Percentiles rank a stretch among this genome's conserved stretches.
Conservation (phyloP, 1,140 invertebrate species). For the Nylanderia fulva region DNA sequence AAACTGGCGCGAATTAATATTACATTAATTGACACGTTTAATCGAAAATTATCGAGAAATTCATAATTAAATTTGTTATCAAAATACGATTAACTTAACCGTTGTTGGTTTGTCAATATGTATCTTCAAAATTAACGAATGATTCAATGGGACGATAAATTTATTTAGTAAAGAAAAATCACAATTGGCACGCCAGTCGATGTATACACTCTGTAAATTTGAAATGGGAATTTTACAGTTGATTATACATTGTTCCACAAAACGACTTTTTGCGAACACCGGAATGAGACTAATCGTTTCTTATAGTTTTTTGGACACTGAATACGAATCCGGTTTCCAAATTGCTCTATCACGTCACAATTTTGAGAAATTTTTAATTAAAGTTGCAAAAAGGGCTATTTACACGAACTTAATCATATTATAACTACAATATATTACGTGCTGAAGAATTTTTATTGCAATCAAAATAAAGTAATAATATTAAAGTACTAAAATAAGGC, state of each 20-base stretch:
- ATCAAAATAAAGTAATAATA: too few species aligned
- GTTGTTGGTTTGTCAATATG: constrained; percentile 24
- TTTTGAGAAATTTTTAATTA: too few species aligned
- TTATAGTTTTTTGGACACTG: too few species aligned
- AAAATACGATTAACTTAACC: constrained; percentile 37
- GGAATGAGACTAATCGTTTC: too few species aligned
- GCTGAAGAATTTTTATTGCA: too few species aligned
- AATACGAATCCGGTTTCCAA: too few species aligned
- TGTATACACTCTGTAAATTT: background rate
- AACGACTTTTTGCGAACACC: too few species aligned
- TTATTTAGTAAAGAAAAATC: background rate
- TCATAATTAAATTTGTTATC: constrained; percentile 52
- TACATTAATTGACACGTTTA: constrained; percentile 58
- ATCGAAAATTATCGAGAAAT: constrained; percentile 62
- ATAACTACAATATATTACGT: too few species aligned
- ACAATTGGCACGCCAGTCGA: background rate
- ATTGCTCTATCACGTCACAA: too few species aligned
- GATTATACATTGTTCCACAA: background rate
- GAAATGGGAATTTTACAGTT: background rate
- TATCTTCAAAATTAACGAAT: constrained; percentile 20
- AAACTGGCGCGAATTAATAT: constrained; percentile 43
- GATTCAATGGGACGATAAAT: constrained; percentile 13
- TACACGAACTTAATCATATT: too few species aligned
- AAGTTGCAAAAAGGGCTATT: too few species aligned
- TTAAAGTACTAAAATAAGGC: too few species aligned